Conservation (phyloP, 2,113 vertebrate species). For the Pseudolaguvia tuberculata region DNA sequence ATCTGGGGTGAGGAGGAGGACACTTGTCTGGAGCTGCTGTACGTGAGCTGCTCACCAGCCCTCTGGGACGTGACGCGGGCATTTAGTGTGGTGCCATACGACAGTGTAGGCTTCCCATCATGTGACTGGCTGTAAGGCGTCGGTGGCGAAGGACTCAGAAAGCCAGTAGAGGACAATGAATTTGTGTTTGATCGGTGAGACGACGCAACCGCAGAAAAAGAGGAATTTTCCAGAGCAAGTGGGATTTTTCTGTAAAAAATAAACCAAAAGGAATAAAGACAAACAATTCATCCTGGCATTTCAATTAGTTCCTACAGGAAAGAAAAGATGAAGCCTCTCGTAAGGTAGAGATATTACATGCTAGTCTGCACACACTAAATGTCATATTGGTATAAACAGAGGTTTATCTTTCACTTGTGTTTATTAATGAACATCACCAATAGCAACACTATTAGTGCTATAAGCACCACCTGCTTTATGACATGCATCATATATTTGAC, state of each 20-base stretch:
- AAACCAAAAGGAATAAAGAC: slow-evolving; percentile 9
- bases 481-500: too few relatives aligned
- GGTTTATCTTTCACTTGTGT: background rate
- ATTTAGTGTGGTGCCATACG: slow-evolving; percentile 92
- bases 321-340: background rate
- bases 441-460: too few relatives aligned
- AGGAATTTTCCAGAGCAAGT: slow-evolving; percentile 78
- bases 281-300: background rate
- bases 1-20: slow-evolving; percentile 91
- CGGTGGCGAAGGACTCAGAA: slow-evolving; percentile 76
- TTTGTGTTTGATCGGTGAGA: slow-evolving; percentile 85
- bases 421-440: too few relatives aligned
- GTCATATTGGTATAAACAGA: background rate
- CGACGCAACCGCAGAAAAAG: slow-evolving; percentile 61
- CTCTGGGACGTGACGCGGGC: slow-evolving; percentile 79
- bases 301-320: background rate
- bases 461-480: too few relatives aligned
- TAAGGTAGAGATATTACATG: background rate
- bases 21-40: slow-evolving; percentile 88
- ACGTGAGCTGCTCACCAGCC: slow-evolving; percentile 80
- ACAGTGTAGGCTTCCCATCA: slow-evolving; percentile 76
- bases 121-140: slow-evolving; percentile 79
- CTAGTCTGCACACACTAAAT: background rate
- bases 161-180: slow-evolving; percentile 69
- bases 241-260: slow-evolving; percentile 85